phyloP scores from a whole-genome alignment of 2,888 invertebrate species.

The Rhimphoctona megacephalus region DNA sequence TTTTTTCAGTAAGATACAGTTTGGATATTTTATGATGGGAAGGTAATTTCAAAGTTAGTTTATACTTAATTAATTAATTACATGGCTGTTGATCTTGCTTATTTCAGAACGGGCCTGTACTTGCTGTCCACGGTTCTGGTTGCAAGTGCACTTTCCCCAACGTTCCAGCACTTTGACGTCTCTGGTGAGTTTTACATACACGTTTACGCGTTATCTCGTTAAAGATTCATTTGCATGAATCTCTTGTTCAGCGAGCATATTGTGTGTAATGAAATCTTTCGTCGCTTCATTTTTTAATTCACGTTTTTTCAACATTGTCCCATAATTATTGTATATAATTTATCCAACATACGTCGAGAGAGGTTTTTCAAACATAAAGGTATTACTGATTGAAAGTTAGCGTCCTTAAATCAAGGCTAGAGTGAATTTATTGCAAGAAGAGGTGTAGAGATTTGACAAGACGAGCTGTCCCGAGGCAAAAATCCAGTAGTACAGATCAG shows the following conservation, averaged over 20 bases:
- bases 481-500: not conserved
- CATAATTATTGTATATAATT: not conserved
- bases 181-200: constrained; percentile 76
- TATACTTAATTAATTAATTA: constrained; percentile 18
- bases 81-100: constrained; percentile 52
- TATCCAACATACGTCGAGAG: not conserved
- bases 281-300: not conserved
- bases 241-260: constrained; percentile 5
- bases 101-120: constrained; percentile 80
- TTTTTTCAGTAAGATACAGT: not conserved
- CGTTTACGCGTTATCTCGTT: constrained; percentile 12
- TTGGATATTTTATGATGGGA: not conserved
- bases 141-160: constrained; percentile 76
- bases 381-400: not conserved
- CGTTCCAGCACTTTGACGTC: constrained; percentile 77
- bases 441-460: not conserved
- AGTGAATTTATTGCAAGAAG: not conserved
- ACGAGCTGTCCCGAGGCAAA: not conserved
- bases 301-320: not conserved
- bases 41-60: not conserved
- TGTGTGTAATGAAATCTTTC: not conserved
- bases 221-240: constrained; percentile 18
- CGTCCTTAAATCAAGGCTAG: not conserved
- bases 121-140: constrained; percentile 77
- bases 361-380: not conserved